phyloP scores from a whole-genome alignment of 1,140 invertebrate species.

The Drosophila paulistorum region DNA sequence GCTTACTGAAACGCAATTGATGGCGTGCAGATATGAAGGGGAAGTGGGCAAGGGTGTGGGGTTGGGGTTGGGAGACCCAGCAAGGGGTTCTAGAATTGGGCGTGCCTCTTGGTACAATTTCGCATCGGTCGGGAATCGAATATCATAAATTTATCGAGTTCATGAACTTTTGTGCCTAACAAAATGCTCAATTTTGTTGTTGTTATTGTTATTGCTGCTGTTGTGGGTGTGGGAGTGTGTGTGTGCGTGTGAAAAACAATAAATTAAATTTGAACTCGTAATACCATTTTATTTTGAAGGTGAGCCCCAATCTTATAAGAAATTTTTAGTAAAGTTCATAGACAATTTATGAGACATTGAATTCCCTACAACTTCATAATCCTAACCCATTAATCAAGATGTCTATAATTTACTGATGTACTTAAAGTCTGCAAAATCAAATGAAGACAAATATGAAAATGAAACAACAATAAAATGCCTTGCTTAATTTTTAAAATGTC shows the following conservation, averaged over 20 bases:
- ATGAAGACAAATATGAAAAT: no score
- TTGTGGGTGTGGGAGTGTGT: background rate
- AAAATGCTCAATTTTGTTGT: constrained; percentile 15
- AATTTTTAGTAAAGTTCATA: background rate
- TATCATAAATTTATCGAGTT: constrained; percentile 60
- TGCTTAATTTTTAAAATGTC: no score
- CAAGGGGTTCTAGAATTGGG: background rate
- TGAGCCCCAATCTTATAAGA: background rate
- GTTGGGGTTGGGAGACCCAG: background rate
- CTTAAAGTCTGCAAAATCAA: no score
- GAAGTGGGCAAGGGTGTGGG: background rate
- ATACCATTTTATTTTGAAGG: constrained; percentile 5
- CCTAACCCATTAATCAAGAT: no score
- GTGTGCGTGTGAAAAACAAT: background rate
- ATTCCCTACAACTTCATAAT: no score
- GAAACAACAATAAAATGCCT: no score
- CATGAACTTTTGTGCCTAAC: constrained; percentile 52
- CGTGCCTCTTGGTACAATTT: constrained; percentile 33
- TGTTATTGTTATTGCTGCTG: constrained; percentile 14
- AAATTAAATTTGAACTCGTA: background rate
- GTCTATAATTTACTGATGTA: no score
- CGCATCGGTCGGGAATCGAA: background rate
- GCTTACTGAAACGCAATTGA: constrained; percentile 49
- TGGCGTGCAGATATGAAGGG: background rate
- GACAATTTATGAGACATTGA: background rate